phyloP scores from a whole-genome alignment of 2,113 vertebrate genomes.

The Ibidorhyncha struthersii region DNA sequence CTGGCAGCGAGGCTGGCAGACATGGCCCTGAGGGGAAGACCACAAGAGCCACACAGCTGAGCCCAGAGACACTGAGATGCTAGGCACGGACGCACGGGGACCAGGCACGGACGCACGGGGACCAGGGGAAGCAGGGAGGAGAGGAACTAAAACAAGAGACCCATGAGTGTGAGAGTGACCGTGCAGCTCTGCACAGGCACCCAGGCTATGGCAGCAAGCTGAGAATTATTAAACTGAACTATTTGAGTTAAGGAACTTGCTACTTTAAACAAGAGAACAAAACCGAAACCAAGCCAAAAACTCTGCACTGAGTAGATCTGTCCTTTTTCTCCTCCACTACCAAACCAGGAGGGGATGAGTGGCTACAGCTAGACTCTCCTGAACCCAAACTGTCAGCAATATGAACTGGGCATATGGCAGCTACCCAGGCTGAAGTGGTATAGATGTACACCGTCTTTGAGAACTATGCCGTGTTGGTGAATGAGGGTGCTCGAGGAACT shows the following conservation, averaged over 20 bases:
- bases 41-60: rapidly evolving
- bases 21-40: not conserved
- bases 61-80: not conserved
- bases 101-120: rapidly evolving
- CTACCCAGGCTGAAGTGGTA: not conserved
- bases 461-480: not conserved
- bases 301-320: not conserved
- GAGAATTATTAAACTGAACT: not conserved
- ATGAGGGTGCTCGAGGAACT: not conserved
- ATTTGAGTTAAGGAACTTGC: not conserved
- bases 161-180: rapidly evolving
- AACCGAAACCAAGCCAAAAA: not conserved
- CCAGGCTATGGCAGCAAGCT: not conserved
- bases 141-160: not conserved
- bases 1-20: not conserved
- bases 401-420: not conserved
- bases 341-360: not conserved
- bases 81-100: no score
- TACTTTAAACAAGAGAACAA: not conserved
- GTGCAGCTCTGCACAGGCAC: not conserved
- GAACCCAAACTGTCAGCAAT: not conserved
- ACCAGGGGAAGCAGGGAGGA: not conserved
- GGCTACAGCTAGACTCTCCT: not conserved
- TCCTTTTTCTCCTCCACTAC: not conserved
- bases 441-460: not conserved